Percentiles rank a stretch among this genome's conserved stretches.
phyloP scores from a whole-genome alignment of 2,797 vertebrate species.

The Masticophis lateralis region DNA sequence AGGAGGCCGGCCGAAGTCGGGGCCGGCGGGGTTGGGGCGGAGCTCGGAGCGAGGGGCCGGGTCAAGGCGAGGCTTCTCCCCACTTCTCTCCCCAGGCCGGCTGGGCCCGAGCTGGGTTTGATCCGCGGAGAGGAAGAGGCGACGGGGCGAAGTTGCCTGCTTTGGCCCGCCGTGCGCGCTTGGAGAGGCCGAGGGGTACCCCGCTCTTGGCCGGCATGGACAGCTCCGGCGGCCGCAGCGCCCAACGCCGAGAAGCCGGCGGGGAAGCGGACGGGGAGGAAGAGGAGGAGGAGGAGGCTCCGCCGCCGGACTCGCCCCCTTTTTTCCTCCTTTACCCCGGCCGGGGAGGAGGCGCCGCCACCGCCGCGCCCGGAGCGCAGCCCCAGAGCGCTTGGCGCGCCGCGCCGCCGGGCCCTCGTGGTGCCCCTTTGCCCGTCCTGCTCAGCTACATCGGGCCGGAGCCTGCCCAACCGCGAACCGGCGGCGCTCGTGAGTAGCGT shows the following conservation, averaged over 20 bases:
- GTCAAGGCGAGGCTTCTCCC: background rate
- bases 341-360: conserved; percentile 50
- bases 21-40: conserved; percentile 1
- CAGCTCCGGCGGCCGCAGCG: conserved; percentile 31
- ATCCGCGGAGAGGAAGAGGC: background rate
- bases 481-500: conserved; percentile 44
- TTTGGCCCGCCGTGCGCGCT: background rate
- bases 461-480: background rate
- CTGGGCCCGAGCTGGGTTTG: background rate
- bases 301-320: conserved; percentile 41
- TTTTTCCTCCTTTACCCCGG: conserved; percentile 63
- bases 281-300: background rate
- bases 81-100: background rate
- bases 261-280: background rate
- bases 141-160: background rate
- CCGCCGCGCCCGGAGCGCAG: conserved; percentile 62
- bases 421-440: conserved; percentile 34
- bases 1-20: background rate
- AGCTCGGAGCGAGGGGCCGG: background rate
- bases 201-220: background rate
- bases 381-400: conserved; percentile 63
- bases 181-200: background rate
- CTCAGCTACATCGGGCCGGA: conserved; percentile 48
- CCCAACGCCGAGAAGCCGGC: background rate
- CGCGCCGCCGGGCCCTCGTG: conserved; percentile 40